A percentile compares a stretch with the other conserved stretches of the same genome.
Evolutionary conservation across 2,888 invertebrate species (phyloP).

Genomic region (Bombylius discolor): DNA sequence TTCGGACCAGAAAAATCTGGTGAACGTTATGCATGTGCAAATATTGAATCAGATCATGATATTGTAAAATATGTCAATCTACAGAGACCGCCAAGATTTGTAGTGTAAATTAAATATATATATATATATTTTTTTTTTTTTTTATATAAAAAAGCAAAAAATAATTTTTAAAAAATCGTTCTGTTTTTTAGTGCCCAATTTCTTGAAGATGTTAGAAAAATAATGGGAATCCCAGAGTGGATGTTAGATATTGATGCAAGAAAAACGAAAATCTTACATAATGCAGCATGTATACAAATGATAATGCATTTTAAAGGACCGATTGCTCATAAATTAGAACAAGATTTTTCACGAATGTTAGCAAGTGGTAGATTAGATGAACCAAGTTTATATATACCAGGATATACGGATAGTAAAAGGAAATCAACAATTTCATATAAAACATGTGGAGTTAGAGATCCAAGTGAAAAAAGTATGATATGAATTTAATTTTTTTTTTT

Average conservation of each 20-base stretch:
- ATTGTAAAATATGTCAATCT: constrained; percentile 82
- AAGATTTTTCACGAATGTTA: constrained; percentile 60
- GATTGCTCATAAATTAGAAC: constrained; percentile 61
- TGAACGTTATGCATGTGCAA: constrained; percentile 76
- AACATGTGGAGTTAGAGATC: constrained; percentile 63
- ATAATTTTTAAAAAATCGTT: neutral
- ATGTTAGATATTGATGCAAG: constrained; percentile 74
- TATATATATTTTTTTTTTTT: neutral
- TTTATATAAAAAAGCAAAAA: neutral
- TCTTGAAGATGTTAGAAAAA: constrained; percentile 62
- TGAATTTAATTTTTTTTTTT: neutral
- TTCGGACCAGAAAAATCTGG: constrained; percentile 58
- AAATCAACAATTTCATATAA: constrained; percentile 59
- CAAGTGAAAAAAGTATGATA: constrained; percentile 48
- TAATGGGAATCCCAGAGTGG: constrained; percentile 83
- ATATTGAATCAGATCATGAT: constrained; percentile 80
- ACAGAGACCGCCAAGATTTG: constrained; percentile 75
- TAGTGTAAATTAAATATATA: constrained; percentile 46
- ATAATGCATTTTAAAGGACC: constrained; percentile 78
- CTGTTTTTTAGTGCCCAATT: constrained; percentile 56
- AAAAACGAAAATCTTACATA: constrained; percentile 61
- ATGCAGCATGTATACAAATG: constrained; percentile 70
- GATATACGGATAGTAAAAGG: constrained; percentile 56
- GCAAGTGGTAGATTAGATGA: constrained; percentile 59
- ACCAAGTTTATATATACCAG: constrained; percentile 66